Percentiles rank a stretch among this genome's conserved stretches.
Conservation (phyloP, 2,888 invertebrate species). For the Cenopis cana region DNA sequence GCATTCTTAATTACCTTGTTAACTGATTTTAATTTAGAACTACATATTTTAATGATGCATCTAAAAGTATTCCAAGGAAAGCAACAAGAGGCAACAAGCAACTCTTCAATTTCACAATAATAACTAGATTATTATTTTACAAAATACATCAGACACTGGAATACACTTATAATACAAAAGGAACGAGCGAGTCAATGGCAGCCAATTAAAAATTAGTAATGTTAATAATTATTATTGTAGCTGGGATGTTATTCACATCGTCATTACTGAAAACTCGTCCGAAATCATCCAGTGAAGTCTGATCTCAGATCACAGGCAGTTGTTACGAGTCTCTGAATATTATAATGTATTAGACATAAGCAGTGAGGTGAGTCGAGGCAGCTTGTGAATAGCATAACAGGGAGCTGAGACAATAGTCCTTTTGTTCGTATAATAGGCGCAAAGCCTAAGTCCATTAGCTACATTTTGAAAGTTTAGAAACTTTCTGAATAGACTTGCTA, state of each 20-base stretch:
- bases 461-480: conserved; percentile 67
- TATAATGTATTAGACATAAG: not conserved
- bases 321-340: not conserved
- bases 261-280: not conserved
- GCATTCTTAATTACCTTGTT: not conserved
- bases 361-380: not conserved
- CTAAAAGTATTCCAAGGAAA: not conserved
- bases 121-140: conserved; percentile 4
- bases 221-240: conserved; percentile 60
- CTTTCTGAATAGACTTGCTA: conserved; percentile 71
- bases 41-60: not conserved
- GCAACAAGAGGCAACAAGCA: not conserved
- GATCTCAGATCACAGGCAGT: not conserved
- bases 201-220: conserved; percentile 55
- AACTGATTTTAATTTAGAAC: not conserved
- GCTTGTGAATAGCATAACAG: conserved; percentile 7
- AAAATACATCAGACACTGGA: not conserved
- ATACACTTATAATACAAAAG: conserved; percentile 24
- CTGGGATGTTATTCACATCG: conserved; percentile 1
- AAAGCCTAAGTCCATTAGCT: conserved; percentile 63
- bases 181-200: conserved; percentile 25
- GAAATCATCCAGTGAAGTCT: not conserved
- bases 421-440: conserved; percentile 62
- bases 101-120: not conserved
- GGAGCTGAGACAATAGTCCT: conserved; percentile 59